Evolutionary conservation across 2,113 vertebrate genomes (phyloP).

Genomic region (Bos indicus): DNA sequence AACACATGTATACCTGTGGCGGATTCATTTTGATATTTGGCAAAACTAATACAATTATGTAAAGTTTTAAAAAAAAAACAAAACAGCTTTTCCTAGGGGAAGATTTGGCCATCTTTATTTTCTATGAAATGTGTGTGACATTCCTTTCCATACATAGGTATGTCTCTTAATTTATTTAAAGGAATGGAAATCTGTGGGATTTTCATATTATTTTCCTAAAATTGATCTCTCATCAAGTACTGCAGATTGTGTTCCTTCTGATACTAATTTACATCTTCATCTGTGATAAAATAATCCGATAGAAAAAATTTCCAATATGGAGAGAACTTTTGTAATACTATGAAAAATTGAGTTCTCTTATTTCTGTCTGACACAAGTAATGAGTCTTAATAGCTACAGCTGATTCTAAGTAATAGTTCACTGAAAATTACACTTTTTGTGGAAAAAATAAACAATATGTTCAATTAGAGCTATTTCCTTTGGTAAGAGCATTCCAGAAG

Average conservation of each 20-base stretch:
- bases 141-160: not conserved
- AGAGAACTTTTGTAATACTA: not conserved
- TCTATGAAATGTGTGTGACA: not conserved
- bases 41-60: too few species aligned
- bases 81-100: not conserved
- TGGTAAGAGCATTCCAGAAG: not conserved
- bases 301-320: not conserved
- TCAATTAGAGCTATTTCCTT: not conserved
- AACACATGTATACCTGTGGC: too few species aligned
- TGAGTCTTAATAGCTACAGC: not conserved
- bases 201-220: not conserved
- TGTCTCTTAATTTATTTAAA: not conserved
- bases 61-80: too few species aligned
- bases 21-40: too few species aligned
- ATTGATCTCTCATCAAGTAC: not conserved
- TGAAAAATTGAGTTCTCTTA: not conserved
- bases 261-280: not conserved
- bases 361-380: not conserved
- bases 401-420: not conserved
- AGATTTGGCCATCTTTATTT: not conserved
- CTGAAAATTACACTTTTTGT: not conserved
- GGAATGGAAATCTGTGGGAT: not conserved
- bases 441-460: not conserved
- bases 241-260: not conserved
- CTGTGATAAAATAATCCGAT: not conserved